Evolutionary conservation across 2,113 vertebrate genomes (phyloP).

Genomic region (Sylvicapra grimmia): DNA sequence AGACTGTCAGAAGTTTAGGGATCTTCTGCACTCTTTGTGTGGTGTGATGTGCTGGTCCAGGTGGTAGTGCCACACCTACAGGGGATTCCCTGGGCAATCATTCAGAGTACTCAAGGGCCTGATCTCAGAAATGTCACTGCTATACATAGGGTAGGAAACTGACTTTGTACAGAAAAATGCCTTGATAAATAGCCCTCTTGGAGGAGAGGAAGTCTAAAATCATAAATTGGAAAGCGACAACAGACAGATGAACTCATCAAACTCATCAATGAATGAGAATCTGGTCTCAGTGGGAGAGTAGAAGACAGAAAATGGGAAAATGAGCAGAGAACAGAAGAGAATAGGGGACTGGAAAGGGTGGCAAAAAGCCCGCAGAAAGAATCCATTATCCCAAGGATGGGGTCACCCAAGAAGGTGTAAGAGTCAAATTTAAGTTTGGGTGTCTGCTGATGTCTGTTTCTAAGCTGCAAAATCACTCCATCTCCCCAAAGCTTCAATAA

Average conservation of each 20-base stretch:
- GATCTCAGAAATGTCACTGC: neutral
- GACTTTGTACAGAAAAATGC: neutral
- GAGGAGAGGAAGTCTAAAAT: neutral
- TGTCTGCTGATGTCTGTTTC: neutral
- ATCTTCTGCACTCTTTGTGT: too few species aligned
- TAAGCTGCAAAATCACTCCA: neutral
- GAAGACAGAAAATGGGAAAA: neutral
- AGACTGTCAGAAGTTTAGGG: neutral
- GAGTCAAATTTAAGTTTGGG: too few species aligned
- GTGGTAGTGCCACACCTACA: too few species aligned
- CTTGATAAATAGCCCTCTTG: neutral
- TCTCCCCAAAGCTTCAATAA: neutral
- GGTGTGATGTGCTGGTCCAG: rapidly evolving
- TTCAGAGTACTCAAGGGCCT: neutral
- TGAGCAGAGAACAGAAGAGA: neutral
- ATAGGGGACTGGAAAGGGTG: neutral
- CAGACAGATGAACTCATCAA: neutral
- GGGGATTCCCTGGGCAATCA: neutral
- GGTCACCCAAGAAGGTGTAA: neutral
- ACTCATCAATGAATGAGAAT: neutral
- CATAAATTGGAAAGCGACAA: neutral
- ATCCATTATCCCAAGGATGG: neutral
- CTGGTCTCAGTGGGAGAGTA: too few species aligned
- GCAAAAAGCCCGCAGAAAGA: rapidly evolving
- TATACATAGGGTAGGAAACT: neutral